Evolutionary conservation across 2,888 invertebrate species (phyloP), one percentile per base, ranked within the genome.

Genomic region (Hydriomena furcata): DNA sequence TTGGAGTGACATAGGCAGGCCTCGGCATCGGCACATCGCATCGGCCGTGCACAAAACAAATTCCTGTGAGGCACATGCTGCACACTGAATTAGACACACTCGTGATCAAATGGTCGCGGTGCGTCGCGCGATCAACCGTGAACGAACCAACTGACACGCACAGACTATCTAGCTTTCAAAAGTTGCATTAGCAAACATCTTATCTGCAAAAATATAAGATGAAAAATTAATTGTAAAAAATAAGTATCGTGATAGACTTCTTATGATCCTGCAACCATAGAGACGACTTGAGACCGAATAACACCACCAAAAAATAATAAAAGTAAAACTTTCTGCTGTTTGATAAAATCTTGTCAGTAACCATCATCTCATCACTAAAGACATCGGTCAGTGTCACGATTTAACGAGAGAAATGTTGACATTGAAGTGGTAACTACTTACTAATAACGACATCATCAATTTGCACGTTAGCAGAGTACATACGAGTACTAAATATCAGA

Each of bases 21-120:
- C 41, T 51, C 45, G 10, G 70, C 73, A 75, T 74, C 79, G 76
- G 66, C 42, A 53, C 55, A 60, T 60, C 55, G 49, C 50, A 52
- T 52, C 60, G 63, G 73, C 79, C 41, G 81, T 80, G 81, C 82
- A 82, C 81, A 80, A 82, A 82, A 84, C 82, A 80, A 86, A 88
- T 88, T 87, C 88, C 86, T 86, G 66, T 59, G 75, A 81, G 77
- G 80, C 84, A 82, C 76, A 80, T 75, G 75, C 79, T 75, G 75
- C 73, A 78, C 79, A 82, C 85, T 85, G 84, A 85, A 87, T 84
- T 86, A 86, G 86, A 84, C 72, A 82, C 84, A 84, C 79, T 78
- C 80, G 80, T 83, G 83, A 84, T 82, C 78, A 77, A 80, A 76
- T 78, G 79, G 71, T 70, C 71, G 70, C 64, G 65, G 67, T 50